Percentiles rank a stretch among this genome's conserved stretches.
Conservation (phyloP, 2,113 vertebrate species). For the Oncorhynchus keta region DNA sequence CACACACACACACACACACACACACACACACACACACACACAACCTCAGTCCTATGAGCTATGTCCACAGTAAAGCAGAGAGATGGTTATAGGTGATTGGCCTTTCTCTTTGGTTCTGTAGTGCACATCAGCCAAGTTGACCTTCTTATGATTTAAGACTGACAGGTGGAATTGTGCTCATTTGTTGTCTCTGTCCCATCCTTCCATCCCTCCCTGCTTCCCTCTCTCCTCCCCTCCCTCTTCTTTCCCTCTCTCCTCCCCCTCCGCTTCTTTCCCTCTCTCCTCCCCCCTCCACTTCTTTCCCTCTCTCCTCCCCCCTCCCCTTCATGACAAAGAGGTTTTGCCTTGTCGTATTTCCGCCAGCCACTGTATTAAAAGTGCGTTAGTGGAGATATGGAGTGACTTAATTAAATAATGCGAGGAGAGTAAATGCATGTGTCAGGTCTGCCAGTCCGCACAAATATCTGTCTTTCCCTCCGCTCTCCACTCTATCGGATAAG, state of each 20-base stretch:
- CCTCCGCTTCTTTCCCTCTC: too few relatives aligned
- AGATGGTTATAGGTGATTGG: not conserved
- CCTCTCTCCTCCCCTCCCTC: too few relatives aligned
- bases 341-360: not conserved
- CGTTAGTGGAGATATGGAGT: conserved; percentile 13
- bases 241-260: too few relatives aligned
- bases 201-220: too few relatives aligned
- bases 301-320: too few relatives aligned
- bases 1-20: too few relatives aligned
- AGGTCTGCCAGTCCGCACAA: conserved; percentile 3
- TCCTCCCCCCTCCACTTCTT: too few relatives aligned
- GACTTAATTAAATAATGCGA: conserved; percentile 32
- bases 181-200: not conserved
- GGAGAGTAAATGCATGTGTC: conserved; percentile 13
- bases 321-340: not conserved
- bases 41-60: not conserved
- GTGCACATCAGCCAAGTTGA: not conserved
- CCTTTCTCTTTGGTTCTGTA: not conserved
- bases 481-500: too few relatives aligned
- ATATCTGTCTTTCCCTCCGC: too few relatives aligned
- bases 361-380: conserved; percentile 13
- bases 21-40: too few relatives aligned
- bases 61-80: too few relatives aligned
- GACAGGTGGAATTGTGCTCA: not conserved
- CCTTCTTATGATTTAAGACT: conserved; percentile 24